Base-by-base conservation (phyloP, 37 sponge, comb jelly and placozoan species). In the Chondrosia reniformis region DNA sequence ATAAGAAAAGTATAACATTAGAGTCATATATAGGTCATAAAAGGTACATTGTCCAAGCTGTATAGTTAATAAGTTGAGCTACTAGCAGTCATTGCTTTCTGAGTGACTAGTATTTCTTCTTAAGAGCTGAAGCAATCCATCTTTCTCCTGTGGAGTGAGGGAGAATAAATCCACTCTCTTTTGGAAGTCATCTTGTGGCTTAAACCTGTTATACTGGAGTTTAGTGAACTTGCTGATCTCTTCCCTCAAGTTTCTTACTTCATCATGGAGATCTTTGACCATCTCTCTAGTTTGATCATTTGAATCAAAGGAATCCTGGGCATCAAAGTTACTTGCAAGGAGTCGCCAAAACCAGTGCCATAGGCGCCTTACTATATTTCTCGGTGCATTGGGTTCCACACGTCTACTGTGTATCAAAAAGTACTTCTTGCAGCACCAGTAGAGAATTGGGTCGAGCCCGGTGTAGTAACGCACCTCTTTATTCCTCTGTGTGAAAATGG, bases 401-500 rank as follows among this genome's bases (percentile, higher is more conserved):
- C 43, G 72, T n/a, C 72, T 31, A 1, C 41, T 34, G 15, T 15
- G 24, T 34, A 69, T 69, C 2, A 9, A 4, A 41, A 69, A 6
- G 24, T 9, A 69, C 1, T 2, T 69, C 22, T 1, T 13, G n/a
- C 31, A 34, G 42, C 44, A 39, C 72, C 17, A n/a, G 1, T 12
- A 40, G 25, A 69, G 43, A 7, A 69, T 10, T 37, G 72, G 72
- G 24, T 91, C 88, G 21, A 91, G 36, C 8, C 58, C 69, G 30
- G 56, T 55, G 38, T 80, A 84, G 4, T 80, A 39, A 0, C 57
- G 52, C 0, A 91, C 62, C 56, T 84, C 82, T 0, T 74, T 8
- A 2, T 61, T 17, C 32, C 82, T 52, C 52, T 81, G 85, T 33
- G 79, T 67, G 10, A 90, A 49, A 13, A 85, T 55, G 10, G 97